Conservation (phyloP, 2,888 invertebrate genomes). For the Chrysolina americana region DNA sequence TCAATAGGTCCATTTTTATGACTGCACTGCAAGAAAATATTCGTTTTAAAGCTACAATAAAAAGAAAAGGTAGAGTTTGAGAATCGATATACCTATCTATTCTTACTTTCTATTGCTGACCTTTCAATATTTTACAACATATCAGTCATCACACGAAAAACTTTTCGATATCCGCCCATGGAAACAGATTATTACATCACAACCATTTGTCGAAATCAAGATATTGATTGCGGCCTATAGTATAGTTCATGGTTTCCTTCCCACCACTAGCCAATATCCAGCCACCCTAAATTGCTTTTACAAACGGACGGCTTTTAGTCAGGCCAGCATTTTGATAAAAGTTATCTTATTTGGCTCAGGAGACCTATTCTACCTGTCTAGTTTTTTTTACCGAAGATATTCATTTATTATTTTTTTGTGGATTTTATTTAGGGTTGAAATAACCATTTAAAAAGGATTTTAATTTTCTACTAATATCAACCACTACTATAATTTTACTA, state of each 20-base stretch:
- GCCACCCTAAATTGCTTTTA: conserved; percentile 18
- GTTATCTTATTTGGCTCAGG: neutral
- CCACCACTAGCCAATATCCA: neutral
- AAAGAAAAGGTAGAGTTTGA: neutral
- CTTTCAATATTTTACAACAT: neutral
- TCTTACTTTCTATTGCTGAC: neutral
- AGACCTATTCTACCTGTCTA: neutral
- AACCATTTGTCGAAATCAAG: neutral
- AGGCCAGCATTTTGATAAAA: neutral
- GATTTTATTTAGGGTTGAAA: no score
- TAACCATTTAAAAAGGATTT: no score
- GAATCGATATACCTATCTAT: neutral
- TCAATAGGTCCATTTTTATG: neutral
- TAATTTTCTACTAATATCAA: no score
- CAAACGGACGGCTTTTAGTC: conserved; percentile 1
- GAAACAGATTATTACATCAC: neutral
- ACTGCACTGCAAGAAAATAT: neutral
- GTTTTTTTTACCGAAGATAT: neutral
- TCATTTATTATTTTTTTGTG: no score
- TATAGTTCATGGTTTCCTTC: neutral
- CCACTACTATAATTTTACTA: no score
- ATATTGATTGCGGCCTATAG: neutral
- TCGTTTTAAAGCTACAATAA: neutral
- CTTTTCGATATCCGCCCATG: neutral
- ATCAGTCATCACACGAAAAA: neutral